phyloP scores from a whole-genome alignment of 2,888 invertebrate genomes.

The Diogma glabrata region DNA sequence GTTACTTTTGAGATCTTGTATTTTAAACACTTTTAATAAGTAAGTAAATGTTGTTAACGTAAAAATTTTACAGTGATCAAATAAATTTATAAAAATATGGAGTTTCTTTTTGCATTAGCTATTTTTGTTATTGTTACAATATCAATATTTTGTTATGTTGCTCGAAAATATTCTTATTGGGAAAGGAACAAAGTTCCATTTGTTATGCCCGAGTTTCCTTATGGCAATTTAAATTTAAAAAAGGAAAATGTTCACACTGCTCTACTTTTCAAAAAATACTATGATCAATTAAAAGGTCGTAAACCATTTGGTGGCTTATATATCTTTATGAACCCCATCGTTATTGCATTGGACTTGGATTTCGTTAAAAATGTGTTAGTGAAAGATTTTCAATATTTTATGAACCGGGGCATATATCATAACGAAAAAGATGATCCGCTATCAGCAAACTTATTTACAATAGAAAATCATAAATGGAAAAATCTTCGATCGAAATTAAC shows the following conservation, averaged over 20 bases:
- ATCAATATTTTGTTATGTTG: no score
- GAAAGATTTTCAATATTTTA: slow-evolving; percentile 32
- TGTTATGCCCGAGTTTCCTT: slow-evolving; percentile 25
- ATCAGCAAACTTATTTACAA: slow-evolving; percentile 26
- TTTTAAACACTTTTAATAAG: no score
- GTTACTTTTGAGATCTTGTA: no score
- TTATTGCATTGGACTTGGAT: slow-evolving; percentile 22
- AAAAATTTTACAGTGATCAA: no score
- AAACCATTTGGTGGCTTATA: slow-evolving; percentile 12
- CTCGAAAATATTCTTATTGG: slow-evolving; percentile 24
- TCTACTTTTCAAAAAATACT: slow-evolving; percentile 21
- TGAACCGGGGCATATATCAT: slow-evolving; percentile 27
- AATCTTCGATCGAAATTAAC: slow-evolving; percentile 36
- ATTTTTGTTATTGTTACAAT: no score
- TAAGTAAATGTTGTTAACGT: no score
- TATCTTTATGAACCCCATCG: slow-evolving; percentile 13
- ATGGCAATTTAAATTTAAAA: slow-evolving; percentile 23
- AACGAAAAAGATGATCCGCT: slow-evolving; percentile 31
- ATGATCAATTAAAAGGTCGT: slow-evolving; percentile 15
- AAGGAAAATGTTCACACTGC: slow-evolving; percentile 21
- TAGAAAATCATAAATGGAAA: slow-evolving; percentile 38
- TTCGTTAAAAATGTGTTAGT: slow-evolving; percentile 28
- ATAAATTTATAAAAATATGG: no score
- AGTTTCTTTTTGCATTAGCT: no score
- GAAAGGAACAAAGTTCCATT: no score